Percentiles rank a stretch among this genome's conserved stretches.
These are phyloP conservation scores for Bubo scandiacus DNA, from an alignment of 2,113 vertebrate genomes.

Conservation along the genomic window DNA sequence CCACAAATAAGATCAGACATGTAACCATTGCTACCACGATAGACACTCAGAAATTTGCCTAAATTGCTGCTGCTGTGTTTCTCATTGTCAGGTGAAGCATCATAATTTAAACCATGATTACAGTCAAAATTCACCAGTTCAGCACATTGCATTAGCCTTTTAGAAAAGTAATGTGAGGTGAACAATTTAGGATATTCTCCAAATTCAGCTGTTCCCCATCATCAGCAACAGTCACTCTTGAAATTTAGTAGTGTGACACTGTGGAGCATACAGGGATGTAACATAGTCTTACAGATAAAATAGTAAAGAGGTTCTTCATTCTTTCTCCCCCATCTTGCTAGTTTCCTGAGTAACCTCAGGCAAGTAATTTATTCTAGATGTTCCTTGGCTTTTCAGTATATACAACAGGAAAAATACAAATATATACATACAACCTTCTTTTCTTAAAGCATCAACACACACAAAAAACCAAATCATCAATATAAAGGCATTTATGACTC, in stretches of 20 bases:
- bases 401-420: not conserved
- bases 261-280: fast-evolving
- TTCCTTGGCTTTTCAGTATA: not conserved
- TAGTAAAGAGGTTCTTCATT: not conserved
- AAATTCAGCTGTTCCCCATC: not conserved
- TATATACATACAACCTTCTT: not conserved
- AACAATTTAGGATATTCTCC: not conserved
- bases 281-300: not conserved
- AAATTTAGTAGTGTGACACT: not conserved
- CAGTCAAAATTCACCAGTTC: not conserved
- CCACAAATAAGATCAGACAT: not conserved
- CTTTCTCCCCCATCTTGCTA: not conserved
- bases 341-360: not conserved
- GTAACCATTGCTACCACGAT: fast-evolving
- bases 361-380: not conserved
- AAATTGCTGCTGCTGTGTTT: not conserved
- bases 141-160: not conserved
- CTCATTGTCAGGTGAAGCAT: not conserved
- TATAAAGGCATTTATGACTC: not conserved
- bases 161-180: not conserved
- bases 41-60: not conserved
- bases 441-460: not conserved
- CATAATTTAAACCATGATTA: not conserved
- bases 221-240: not conserved
- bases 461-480: not conserved